A percentile compares a stretch with the other conserved stretches of the same genome.
Evolutionary conservation across 2,797 vertebrate genomes (phyloP).

Genomic region (Myotis planiceps): DNA sequence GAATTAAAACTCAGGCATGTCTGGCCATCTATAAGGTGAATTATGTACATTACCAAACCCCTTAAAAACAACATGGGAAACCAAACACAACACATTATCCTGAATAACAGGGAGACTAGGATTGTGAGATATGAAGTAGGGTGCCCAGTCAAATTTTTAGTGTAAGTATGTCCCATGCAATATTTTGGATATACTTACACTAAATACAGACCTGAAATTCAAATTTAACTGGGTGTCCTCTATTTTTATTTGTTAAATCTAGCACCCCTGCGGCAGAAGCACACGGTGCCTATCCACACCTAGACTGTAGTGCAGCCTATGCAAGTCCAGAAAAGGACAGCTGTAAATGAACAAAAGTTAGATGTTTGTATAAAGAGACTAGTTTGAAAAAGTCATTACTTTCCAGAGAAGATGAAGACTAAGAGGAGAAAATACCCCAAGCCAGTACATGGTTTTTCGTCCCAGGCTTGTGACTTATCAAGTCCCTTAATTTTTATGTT

Average conservation of each 20-base stretch:
- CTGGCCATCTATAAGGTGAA: not conserved
- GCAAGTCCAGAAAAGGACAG: not conserved
- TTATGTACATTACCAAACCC: not conserved
- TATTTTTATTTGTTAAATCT: not conserved
- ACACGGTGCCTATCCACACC: not conserved
- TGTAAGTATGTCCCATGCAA: not conserved
- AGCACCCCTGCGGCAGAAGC: not conserved
- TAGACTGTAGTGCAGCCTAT: not conserved
- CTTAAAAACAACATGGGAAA: not conserved
- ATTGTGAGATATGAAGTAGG: not conserved
- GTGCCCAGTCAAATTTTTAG: not conserved
- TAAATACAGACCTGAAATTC: not conserved
- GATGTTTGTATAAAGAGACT: not conserved
- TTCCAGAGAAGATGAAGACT: constrained; percentile 29
- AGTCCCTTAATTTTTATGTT: not conserved
- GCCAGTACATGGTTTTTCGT: not conserved
- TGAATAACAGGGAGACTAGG: not conserved
- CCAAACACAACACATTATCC: not conserved
- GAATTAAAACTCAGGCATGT: not conserved
- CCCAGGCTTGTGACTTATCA: not conserved
- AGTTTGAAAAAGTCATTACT: not conserved
- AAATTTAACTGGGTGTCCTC: not conserved
- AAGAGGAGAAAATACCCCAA: not conserved
- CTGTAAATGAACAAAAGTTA: not conserved
- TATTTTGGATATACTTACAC: not conserved